Percentiles rank a stretch among this genome's conserved stretches.
Evolutionary conservation across 2,888 invertebrate species (phyloP).

Genomic region (Pinctada fucata): DNA sequence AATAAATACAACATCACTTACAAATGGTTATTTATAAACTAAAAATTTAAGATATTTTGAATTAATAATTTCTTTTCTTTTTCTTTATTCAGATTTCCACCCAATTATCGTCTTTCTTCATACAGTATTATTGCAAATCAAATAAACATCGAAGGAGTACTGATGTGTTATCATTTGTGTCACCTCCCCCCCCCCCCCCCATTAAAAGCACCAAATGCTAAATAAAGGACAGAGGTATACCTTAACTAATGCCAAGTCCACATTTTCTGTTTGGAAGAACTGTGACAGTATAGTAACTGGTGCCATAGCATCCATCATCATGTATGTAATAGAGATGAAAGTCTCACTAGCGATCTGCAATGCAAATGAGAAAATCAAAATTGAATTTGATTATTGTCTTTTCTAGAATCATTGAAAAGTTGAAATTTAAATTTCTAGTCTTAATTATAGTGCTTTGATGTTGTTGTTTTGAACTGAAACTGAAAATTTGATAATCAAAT

Average conservation of each 20-base stretch:
- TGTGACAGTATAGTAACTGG: conserved; percentile 40
- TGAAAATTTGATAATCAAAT: neutral
- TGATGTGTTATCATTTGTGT: too few relatives aligned
- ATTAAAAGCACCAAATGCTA: too few relatives aligned
- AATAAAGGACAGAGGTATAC: too few relatives aligned
- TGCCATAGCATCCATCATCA: conserved; percentile 47
- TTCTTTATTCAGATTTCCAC: too few relatives aligned
- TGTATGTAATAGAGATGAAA: conserved; percentile 34
- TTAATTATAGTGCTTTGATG: neutral
- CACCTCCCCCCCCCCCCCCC: too few relatives aligned
- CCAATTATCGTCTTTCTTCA: too few relatives aligned
- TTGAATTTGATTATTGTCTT: neutral
- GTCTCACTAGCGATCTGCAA: conserved; percentile 30
- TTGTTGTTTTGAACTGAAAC: neutral
- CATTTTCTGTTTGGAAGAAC: conserved; percentile 47
- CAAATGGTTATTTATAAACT: neutral
- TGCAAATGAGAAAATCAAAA: neutral
- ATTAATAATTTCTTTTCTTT: too few relatives aligned
- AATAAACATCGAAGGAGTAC: too few relatives aligned
- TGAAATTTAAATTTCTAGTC: neutral
- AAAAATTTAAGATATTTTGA: too few relatives aligned
- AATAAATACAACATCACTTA: neutral
- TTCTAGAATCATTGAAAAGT: neutral
- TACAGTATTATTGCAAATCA: too few relatives aligned
- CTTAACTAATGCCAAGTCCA: conserved; percentile 39